Conservation (phyloP, 2,113 vertebrate genomes). For the Passer montanus region DNA sequence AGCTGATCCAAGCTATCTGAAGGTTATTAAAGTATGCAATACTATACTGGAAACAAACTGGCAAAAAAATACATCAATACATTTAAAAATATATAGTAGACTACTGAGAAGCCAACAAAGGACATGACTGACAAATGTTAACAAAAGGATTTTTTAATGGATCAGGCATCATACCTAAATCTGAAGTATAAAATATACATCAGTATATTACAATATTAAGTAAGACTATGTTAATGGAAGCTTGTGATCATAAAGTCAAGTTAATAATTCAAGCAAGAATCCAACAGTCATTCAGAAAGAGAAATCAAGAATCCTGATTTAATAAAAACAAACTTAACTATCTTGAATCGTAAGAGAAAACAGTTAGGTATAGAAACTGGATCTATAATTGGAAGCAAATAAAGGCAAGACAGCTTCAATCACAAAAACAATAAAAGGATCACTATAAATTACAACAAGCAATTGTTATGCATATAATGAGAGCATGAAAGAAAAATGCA, state of each 20-base stretch:
- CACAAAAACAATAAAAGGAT: not conserved
- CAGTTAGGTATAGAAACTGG: not conserved
- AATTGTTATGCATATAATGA: not conserved
- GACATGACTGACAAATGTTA: not conserved
- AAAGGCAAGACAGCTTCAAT: not conserved
- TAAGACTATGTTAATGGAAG: not conserved
- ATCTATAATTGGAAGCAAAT: not conserved
- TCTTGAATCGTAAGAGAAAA: fast-evolving
- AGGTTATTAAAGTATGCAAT: not conserved
- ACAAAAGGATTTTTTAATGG: not conserved
- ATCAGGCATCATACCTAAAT: not conserved
- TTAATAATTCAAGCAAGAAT: not conserved
- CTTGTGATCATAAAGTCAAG: not conserved
- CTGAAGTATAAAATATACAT: not conserved
- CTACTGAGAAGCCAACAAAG: not conserved
- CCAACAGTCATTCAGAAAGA: not conserved
- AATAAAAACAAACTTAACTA: not conserved
- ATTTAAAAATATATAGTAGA: not conserved
- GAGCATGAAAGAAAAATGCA: fast-evolving
- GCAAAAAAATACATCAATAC: not conserved
- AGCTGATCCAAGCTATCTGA: not conserved
- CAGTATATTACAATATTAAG: not conserved
- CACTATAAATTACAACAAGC: not conserved
- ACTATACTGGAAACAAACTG: not conserved
- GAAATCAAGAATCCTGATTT: not conserved